These are phyloP conservation scores for Oligia strigilis DNA, from an alignment of 2,888 invertebrate species.

Conservation along the genomic window DNA sequence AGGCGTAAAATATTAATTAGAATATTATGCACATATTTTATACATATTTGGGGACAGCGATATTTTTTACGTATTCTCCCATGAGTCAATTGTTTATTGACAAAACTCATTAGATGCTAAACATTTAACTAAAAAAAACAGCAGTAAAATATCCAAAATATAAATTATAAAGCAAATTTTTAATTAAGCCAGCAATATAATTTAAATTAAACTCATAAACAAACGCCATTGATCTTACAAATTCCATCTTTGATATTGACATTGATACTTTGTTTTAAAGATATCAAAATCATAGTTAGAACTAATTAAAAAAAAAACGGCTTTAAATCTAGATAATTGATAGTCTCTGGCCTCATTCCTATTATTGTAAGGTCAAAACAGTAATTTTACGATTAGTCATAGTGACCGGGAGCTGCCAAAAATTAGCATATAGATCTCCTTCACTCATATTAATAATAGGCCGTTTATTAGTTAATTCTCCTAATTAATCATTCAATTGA, in stretches of 20 bases:
- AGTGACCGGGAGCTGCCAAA: slow-evolving; percentile 47
- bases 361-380: slow-evolving; percentile 42
- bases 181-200: background rate
- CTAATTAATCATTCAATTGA: slow-evolving; percentile 6
- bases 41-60: slow-evolving; percentile 1
- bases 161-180: background rate
- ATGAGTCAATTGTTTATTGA: background rate
- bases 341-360: slow-evolving; percentile 54
- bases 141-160: background rate
- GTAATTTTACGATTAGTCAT: slow-evolving; percentile 49
- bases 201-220: background rate
- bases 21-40: slow-evolving; percentile 12
- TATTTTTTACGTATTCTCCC: background rate
- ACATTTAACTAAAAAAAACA: background rate
- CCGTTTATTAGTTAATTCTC: slow-evolving; percentile 26
- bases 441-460: slow-evolving; percentile 38
- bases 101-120: background rate
- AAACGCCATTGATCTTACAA: background rate
- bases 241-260: slow-evolving; percentile 11
- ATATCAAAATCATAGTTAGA: slow-evolving; percentile 14
- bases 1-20: background rate
- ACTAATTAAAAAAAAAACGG: slow-evolving; percentile 16
- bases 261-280: slow-evolving; percentile 2
- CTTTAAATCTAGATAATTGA: slow-evolving; percentile 33
- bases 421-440: slow-evolving; percentile 40